Percentiles rank a stretch among this genome's conserved stretches.
Conservation (phyloP, 2,113 vertebrate genomes). For the Pleuronectes platessa region DNA sequence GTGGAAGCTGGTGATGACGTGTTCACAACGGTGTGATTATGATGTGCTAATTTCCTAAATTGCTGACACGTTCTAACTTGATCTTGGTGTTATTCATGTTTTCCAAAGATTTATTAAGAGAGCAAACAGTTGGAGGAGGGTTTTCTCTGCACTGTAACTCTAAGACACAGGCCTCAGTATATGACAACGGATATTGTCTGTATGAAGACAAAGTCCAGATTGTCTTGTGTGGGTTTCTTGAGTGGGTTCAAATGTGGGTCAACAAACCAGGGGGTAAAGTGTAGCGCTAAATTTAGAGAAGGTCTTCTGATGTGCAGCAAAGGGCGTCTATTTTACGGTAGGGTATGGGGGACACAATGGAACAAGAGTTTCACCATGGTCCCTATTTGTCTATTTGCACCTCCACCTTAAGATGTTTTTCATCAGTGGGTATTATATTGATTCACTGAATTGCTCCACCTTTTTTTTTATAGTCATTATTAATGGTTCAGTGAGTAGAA, state of each 20-base stretch:
- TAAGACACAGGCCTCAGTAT: background rate
- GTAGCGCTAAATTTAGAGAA: constrained; percentile 58
- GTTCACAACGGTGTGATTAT: constrained; percentile 9
- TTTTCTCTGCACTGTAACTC: background rate
- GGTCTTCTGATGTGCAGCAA: constrained; percentile 17
- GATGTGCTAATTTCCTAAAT: background rate
- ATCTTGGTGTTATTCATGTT: too few species aligned
- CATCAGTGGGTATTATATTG: background rate
- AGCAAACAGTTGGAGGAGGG: background rate
- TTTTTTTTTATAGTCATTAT: too few species aligned
- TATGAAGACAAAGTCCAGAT: too few species aligned
- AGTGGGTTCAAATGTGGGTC: constrained; percentile 14
- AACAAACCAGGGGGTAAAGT: constrained; percentile 30
- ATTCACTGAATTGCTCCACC: background rate
- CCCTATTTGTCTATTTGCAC: background rate
- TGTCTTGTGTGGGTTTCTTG: background rate
- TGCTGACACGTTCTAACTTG: too few species aligned
- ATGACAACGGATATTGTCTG: background rate
- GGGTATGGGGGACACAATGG: background rate
- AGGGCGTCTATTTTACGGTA: constrained; percentile 10
- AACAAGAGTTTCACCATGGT: background rate
- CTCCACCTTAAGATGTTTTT: background rate
- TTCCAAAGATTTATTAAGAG: background rate
- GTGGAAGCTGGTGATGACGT: constrained; percentile 9
- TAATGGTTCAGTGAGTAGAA: too few species aligned